Conservation (phyloP, 2,113 vertebrate species). For the Dasyornis broadbenti region DNA sequence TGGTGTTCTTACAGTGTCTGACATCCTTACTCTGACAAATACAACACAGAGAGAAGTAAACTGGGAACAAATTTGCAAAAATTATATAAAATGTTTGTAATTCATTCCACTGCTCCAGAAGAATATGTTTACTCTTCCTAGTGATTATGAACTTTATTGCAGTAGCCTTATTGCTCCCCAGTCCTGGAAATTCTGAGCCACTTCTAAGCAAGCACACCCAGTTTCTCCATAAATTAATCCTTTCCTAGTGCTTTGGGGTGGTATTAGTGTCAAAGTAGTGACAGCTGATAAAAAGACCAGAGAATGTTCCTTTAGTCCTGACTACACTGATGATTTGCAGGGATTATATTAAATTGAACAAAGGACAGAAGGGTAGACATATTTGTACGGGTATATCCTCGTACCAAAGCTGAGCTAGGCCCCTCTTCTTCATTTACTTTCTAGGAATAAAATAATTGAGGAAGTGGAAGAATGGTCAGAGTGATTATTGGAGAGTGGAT, state of each 20-base stretch:
- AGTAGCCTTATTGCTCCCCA: neutral
- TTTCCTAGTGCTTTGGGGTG: neutral
- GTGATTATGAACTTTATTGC: neutral
- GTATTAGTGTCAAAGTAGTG: neutral
- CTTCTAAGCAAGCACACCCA: neutral
- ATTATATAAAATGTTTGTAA: neutral
- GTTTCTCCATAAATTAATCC: neutral
- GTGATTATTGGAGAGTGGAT: neutral
- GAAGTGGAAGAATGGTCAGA: neutral
- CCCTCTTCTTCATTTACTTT: neutral
- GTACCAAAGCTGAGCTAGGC: no score
- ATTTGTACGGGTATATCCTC: neutral
- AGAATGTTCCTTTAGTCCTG: neutral
- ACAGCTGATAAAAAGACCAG: neutral
- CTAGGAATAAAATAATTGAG: neutral
- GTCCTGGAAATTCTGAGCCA: neutral
- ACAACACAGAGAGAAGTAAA: neutral
- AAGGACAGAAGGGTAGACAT: neutral
- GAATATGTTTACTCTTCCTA: neutral
- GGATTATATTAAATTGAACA: neutral
- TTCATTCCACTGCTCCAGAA: neutral
- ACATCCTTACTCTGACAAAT: neutral
- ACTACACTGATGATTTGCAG: neutral
- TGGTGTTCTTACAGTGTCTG: neutral
- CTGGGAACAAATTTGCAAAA: neutral